These are phyloP conservation scores for Drosophila serrata DNA, from an alignment of 1,140 invertebrate species.

Conservation along the genomic window DNA sequence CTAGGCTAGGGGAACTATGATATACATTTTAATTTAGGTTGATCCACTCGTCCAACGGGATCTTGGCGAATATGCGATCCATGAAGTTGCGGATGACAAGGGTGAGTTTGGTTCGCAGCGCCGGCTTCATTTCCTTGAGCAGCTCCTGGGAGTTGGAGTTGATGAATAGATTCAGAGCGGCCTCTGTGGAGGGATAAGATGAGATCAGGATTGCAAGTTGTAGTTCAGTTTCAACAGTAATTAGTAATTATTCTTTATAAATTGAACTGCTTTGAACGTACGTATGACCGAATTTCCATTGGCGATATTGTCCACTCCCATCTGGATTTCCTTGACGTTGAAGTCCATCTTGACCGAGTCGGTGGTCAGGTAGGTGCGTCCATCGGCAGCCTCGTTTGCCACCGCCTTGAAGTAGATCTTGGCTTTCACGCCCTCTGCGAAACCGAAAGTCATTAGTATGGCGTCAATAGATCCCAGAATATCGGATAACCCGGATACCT, in stretches of 20 bases:
- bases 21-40: constrained; percentile 66
- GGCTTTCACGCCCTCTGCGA: constrained; percentile 91
- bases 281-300: constrained; percentile 92
- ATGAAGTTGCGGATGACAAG: constrained; percentile 91
- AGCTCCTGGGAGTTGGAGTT: constrained; percentile 93
- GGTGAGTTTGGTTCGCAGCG: constrained; percentile 91
- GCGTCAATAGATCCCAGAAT: neutral
- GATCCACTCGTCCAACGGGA: constrained; percentile 91
- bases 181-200: constrained; percentile 87
- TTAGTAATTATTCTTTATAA: neutral
- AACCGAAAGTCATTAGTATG: constrained; percentile 7
- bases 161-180: constrained; percentile 93
- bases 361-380: constrained; percentile 88
- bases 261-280: constrained; percentile 85
- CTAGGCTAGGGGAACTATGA: constrained; percentile 32
- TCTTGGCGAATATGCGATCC: constrained; percentile 90
- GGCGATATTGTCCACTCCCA: constrained; percentile 93
- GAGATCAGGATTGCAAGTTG: neutral
- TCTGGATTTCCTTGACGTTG: constrained; percentile 91
- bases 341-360: constrained; percentile 93
- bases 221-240: neutral
- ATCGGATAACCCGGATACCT: constrained; percentile 41
- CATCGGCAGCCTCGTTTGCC: constrained; percentile 86
- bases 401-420: constrained; percentile 92
- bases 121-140: constrained; percentile 94